Percentiles rank a stretch among this genome's conserved stretches.
phyloP scores from a whole-genome alignment of 2,888 invertebrate genomes.

The Mimumesa dahlbomi region DNA sequence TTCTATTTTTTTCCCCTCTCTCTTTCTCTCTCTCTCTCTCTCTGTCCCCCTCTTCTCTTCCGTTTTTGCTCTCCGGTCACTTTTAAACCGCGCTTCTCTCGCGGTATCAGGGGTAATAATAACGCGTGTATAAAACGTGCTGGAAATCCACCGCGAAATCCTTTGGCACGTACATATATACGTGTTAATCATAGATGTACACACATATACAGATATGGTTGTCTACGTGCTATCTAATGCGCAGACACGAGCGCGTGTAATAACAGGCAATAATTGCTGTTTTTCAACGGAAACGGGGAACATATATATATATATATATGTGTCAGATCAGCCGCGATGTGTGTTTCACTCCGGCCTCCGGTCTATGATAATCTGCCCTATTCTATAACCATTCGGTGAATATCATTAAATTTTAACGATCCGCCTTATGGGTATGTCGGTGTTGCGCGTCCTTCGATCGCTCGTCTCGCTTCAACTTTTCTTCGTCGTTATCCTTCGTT shows the following conservation, averaged over 20 bases:
- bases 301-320: slow-evolving; percentile 6
- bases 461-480: slow-evolving; percentile 15
- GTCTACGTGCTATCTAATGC: slow-evolving; percentile 20
- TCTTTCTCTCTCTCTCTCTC: too few species aligned
- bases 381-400: slow-evolving; percentile 61
- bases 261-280: slow-evolving; percentile 57
- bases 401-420: slow-evolving; percentile 67
- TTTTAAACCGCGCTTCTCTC: background rate
- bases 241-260: slow-evolving; percentile 39
- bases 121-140: slow-evolving; percentile 1
- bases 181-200: too few species aligned
- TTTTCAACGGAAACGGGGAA: slow-evolving; percentile 50
- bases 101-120: slow-evolving; percentile 1
- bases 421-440: slow-evolving; percentile 45
- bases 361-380: slow-evolving; percentile 63
- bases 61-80: background rate
- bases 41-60: too few species aligned
- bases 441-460: slow-evolving; percentile 54
- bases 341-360: slow-evolving; percentile 56
- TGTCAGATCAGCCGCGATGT: slow-evolving; percentile 33
- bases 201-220: too few species aligned
- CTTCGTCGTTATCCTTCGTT: too few species aligned
- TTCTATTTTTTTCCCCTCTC: too few species aligned
- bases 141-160: slow-evolving; percentile 9
- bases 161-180: slow-evolving; percentile 9